Evolutionary conservation across 2,888 invertebrate genomes (phyloP), one percentile per base, ranked within the genome.

Genomic region (Amphipyra tragopoginis): DNA sequence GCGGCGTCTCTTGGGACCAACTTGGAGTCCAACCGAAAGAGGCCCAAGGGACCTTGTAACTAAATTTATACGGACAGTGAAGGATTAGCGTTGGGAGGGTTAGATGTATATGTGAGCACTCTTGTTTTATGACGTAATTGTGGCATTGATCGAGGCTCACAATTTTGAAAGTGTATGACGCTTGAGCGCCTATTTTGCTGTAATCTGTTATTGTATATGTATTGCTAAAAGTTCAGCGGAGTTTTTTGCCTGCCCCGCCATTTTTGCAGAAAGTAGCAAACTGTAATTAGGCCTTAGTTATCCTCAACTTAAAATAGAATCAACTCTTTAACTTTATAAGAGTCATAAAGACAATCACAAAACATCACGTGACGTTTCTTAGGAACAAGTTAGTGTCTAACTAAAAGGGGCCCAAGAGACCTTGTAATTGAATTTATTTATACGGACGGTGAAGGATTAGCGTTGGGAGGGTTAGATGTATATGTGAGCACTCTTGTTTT

Each of bases 361-460:
- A 49, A 51, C 49, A 55, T 68, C 21, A 53, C 33, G 6, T 21
- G 38, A 34, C 29, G 48, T 13, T 57, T 29, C 39, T 5, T 7
- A n/a, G 43, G 58, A 47, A 43, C 39, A 57, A 66, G 57, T 70
- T 55, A 10, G 42, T 49, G 13, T 47, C 33, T 40, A 14, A 26
- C 48, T 36, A 44, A 50, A 65, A 48, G 43, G 60, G 53, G 34
- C 65, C 61, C 49, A 6, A 0, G 53, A 55, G 67, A 65, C 62
- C 56, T 40, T 9, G 36, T 73, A 73, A 73, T 59, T 50, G 26
- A 68, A 73, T 75, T 55, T n/a, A n/a, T n/a, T n/a, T 53, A 50
- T 42, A 58, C 33, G 39, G 60, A 68, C 69, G 65, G 54, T 63
- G 75, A 75, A 63, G 55, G 54, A 72, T 76, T 62, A 65, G 45